These are phyloP conservation scores for Polydrusus tereticollis DNA, from an alignment of 2,888 invertebrate genomes.

Conservation along the genomic window DNA sequence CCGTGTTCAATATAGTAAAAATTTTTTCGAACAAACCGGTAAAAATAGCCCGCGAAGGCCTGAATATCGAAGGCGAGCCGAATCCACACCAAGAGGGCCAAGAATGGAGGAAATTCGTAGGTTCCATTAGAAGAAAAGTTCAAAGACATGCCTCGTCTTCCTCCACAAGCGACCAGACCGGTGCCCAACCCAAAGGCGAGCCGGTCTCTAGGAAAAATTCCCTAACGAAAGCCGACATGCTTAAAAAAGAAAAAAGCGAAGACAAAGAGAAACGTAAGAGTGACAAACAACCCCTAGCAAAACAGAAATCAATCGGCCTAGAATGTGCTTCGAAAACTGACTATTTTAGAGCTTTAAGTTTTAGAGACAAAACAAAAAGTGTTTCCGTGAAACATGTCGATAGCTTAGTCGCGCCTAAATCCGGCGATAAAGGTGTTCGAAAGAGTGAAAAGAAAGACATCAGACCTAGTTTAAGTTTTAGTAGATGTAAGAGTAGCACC, in stretches of 20 bases:
- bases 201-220: constrained; percentile 64
- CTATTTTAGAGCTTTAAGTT: constrained; percentile 60
- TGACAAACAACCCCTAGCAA: constrained; percentile 64
- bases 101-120: constrained; percentile 68
- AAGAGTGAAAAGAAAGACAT: constrained; percentile 62
- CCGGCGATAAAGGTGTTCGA: constrained; percentile 62
- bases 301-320: constrained; percentile 63
- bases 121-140: constrained; percentile 67
- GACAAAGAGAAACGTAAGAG: constrained; percentile 54
- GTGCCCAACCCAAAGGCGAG: constrained; percentile 57
- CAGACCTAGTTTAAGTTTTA: constrained; percentile 60
- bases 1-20: constrained; percentile 64
- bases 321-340: constrained; percentile 55
- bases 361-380: constrained; percentile 62
- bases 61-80: constrained; percentile 61
- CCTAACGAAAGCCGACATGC: constrained; percentile 63
- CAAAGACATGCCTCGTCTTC: constrained; percentile 64
- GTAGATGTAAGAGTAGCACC: constrained; percentile 57
- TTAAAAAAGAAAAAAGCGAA: constrained; percentile 58
- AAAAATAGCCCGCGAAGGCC: constrained; percentile 64
- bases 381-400: constrained; percentile 60
- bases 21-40: constrained; percentile 60
- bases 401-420: constrained; percentile 53
- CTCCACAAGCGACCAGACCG: constrained; percentile 25
- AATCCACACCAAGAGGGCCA: constrained; percentile 52